Evolutionary conservation across 2,797 vertebrate species (phyloP), one percentile per base, ranked within the genome.

Genomic region (Myiotriccus ornatus): DNA sequence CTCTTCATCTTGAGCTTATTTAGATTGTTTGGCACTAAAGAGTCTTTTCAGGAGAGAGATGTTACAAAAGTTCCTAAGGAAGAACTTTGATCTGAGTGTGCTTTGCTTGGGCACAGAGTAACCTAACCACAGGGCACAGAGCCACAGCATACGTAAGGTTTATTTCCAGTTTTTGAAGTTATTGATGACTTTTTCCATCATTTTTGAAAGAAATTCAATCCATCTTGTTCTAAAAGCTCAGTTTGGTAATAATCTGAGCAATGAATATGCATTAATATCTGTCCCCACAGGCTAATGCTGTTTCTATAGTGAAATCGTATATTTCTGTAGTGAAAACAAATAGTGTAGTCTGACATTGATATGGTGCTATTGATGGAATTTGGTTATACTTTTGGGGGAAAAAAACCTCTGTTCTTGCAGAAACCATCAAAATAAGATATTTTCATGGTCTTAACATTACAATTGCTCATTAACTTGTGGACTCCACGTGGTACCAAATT

Each of bases 291-390:
- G 49, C 41, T 89, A 57, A 53, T 71, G 53, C 43, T 76, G 41
- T 94, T 95, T 65, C 90, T 89, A 27, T 67, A 81, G 60, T 57
- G 60, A 90, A 90, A 64, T 52, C 7, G 17, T 74, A 92, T 90
- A 56, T 91, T 94, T 91, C 80, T 81, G 19, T 56, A 63, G 70
- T 79, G 88, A 93, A 90, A 94, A 92, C 24, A 93, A 89, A 84
- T 62, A 39, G 15, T 63, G 22, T 21, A 46, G 9, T 30, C 35
- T 90, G 83, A 63, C 7, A 5, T 39, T 92, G 52, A 68, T 79
- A 49, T 20, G 35, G 37, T 90, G 63, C 47, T 88, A 5, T 57
- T 80, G 60, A 43, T 75, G 62, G 46, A 83, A 78, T 83, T 88
- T 88, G 23, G 43, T 92, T 87, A 57, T 2, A 2, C 21, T 89